These are phyloP conservation scores for Capromys pilorides DNA, from an alignment of 2,797 vertebrate genomes.

Conservation along the genomic window DNA sequence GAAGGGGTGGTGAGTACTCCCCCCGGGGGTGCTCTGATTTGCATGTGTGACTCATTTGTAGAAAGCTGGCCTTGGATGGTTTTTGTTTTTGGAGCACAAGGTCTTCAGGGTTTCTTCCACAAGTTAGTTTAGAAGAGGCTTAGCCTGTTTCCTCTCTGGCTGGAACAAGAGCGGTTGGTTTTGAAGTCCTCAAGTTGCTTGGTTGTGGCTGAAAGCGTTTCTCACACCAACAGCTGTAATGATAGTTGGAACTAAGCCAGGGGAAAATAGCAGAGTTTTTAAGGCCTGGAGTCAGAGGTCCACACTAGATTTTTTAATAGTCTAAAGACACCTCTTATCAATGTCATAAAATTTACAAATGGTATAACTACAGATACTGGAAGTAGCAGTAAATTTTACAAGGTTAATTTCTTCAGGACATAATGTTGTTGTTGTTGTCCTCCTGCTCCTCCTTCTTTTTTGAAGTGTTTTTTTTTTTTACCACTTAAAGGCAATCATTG, in stretches of 20 bases:
- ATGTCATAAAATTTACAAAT: slow-evolving; percentile 2
- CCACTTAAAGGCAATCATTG: background rate
- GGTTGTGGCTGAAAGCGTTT: slow-evolving; percentile 1
- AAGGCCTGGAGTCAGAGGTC: background rate
- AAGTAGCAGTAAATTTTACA: background rate
- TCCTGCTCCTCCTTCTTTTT: background rate
- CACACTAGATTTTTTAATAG: background rate
- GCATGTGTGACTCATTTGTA: background rate
- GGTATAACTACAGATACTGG: background rate
- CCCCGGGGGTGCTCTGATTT: background rate
- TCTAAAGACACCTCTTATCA: background rate
- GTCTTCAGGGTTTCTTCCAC: background rate
- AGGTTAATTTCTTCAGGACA: slow-evolving; percentile 1
- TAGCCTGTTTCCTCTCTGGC: slow-evolving; percentile 26
- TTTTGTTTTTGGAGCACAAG: background rate
- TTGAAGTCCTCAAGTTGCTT: slow-evolving; percentile 5
- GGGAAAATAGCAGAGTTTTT: background rate
- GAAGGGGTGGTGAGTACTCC: too few species aligned
- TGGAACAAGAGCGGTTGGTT: background rate
- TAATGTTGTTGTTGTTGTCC: background rate
- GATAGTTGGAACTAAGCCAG: background rate
- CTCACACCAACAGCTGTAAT: background rate
- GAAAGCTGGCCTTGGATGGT: slow-evolving; percentile 12
- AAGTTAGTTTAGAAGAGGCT: background rate
- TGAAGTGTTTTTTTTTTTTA: background rate